These are phyloP conservation scores for Eutrigla gurnardus DNA, from an alignment of 2,797 vertebrate genomes.

Conservation along the genomic window DNA sequence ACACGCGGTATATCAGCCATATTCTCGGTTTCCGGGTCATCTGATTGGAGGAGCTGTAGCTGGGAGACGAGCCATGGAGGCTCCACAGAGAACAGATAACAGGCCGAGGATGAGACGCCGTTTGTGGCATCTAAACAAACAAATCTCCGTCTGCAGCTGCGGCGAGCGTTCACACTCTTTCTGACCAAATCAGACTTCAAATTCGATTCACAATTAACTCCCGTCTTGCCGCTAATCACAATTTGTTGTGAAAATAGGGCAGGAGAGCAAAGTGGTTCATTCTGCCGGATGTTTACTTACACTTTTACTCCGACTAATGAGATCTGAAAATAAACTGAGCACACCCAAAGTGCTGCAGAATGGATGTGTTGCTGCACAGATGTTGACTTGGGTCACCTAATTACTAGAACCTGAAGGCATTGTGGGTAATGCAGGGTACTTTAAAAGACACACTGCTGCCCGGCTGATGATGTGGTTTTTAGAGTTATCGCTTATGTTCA, in stretches of 20 bases:
- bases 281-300: conserved; percentile 41
- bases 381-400: conserved; percentile 36
- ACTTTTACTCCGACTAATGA: conserved; percentile 56
- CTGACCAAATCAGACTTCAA: conserved; percentile 23
- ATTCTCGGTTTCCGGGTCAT: background rate
- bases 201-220: conserved; percentile 47
- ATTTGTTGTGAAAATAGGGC: conserved; percentile 45
- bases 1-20: too few relatives aligned
- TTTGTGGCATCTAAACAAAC: conserved; percentile 35
- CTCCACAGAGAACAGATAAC: background rate
- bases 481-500: background rate
- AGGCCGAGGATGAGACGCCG: conserved; percentile 8
- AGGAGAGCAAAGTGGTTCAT: conserved; percentile 31
- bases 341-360: conserved; percentile 15
- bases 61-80: conserved; percentile 28
- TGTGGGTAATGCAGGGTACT: conserved; percentile 2
- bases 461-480: background rate
- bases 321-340: conserved; percentile 42
- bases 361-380: conserved; percentile 20
- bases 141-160: conserved; percentile 25
- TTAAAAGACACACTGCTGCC: background rate
- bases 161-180: background rate
- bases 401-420: conserved; percentile 23
- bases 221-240: conserved; percentile 45
- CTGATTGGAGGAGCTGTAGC: conserved; percentile 51